phyloP scores from a whole-genome alignment of 2,113 vertebrate species.

The Vombatus ursinus region DNA sequence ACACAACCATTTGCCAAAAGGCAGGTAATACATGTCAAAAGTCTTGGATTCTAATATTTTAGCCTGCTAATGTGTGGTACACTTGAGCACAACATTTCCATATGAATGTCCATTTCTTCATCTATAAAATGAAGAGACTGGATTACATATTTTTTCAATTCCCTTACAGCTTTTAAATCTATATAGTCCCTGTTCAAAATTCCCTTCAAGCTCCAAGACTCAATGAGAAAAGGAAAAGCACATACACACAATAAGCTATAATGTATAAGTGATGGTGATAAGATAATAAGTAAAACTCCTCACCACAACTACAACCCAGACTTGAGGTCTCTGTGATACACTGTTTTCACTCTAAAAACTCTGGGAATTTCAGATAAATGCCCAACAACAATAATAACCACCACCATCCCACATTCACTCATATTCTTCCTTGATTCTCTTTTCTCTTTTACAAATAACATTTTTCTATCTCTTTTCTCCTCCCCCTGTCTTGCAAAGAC shows the following conservation, averaged over 20 bases:
- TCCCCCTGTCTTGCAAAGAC: conserved; percentile 4
- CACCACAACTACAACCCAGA: background rate
- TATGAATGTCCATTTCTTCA: background rate
- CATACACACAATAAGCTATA: background rate
- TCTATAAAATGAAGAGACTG: background rate
- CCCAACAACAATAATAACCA: background rate
- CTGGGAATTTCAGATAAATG: background rate
- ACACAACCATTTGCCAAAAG: background rate
- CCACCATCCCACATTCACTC: background rate
- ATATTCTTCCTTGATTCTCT: background rate
- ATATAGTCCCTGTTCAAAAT: background rate
- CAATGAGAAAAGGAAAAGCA: background rate
- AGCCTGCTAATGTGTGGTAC: background rate
- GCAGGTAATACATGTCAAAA: background rate
- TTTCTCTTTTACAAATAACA: background rate
- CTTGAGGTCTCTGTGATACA: background rate
- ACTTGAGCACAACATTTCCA: background rate
- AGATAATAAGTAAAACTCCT: background rate
- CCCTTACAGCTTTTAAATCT: background rate
- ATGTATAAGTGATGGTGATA: background rate
- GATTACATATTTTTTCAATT: background rate
- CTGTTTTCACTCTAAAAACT: background rate
- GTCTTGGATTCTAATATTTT: background rate
- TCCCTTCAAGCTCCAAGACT: background rate
- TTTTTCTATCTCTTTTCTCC: background rate